These are phyloP conservation scores for Pocillopora grandis DNA, from an alignment of 92 coral and sea anemone species.

Conservation along the genomic window DNA sequence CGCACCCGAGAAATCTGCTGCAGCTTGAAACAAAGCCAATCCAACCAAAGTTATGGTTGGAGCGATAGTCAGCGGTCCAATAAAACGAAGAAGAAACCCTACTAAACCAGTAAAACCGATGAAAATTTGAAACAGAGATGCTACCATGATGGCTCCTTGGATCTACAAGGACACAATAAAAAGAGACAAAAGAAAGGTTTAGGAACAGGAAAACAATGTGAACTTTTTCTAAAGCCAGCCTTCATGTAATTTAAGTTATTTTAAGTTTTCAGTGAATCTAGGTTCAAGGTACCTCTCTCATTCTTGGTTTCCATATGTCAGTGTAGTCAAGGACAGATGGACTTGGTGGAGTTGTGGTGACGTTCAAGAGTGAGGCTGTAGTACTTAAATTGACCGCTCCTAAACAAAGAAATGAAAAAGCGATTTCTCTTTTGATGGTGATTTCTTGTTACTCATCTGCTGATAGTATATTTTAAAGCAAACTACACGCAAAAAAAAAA, in stretches of 20 bases:
- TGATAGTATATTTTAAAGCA: no score
- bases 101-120: constrained; percentile 87
- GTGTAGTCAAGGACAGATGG: constrained; percentile 29
- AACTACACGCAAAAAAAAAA: no score
- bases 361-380: not conserved
- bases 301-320: constrained; percentile 59
- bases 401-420: not conserved
- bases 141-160: constrained; percentile 93
- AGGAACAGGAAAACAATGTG: not conserved
- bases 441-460: not conserved
- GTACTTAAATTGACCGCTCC: not conserved
- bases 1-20: constrained; percentile 77
- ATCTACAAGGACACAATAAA: constrained; percentile 41
- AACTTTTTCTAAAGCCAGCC: no score
- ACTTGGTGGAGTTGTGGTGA: constrained; percentile 10
- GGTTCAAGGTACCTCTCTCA: constrained; percentile 56
- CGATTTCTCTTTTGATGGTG: not conserved
- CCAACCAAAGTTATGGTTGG: constrained; percentile 84
- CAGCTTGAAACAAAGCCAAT: constrained; percentile 69
- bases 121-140: constrained; percentile 83
- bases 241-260: not conserved
- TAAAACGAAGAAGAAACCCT: constrained; percentile 78
- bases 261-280: not conserved
- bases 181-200: not conserved
- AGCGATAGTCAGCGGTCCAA: constrained; percentile 90